Evolutionary conservation across 1,140 invertebrate species (phyloP), one percentile per base, ranked within the genome.

Genomic region (Carcinoscorpius rotundicauda): DNA sequence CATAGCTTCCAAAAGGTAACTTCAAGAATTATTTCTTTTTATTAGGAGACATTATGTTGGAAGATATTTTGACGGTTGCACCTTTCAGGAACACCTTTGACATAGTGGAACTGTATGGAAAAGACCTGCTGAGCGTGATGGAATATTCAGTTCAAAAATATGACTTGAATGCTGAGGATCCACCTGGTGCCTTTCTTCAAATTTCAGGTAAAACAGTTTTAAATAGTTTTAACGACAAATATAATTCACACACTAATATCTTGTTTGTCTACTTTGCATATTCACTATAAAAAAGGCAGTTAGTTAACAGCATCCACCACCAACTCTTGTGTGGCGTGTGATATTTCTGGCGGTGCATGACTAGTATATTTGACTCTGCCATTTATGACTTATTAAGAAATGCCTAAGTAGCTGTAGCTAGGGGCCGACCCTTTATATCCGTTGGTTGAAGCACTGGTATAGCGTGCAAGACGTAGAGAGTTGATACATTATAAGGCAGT

Each of bases 61-160:
- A 82, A 56, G 84, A 85, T 64, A 71, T 89, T 2, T 71, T 86
- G 3, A 82, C 82, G 65, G 80, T 83, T 9, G 76, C 83, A 29
- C 88, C 88, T 3, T 90, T 89, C 67, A 82, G 84, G 69, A 88
- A 88, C 73, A 81, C 77, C 8, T 78, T 88, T 51, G 83, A 86
- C 65, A 77, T 84, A 3, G 80, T 86, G 55, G 83, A 85, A 65
- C 68, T 89, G 52, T 77, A 76, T 4, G 88, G 87, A 1, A 72
- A 78, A 52, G 77, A 84, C 64, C 71, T 90, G 4, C 70, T 80
- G 64, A 75, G 83, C 65, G 82, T 82, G 51, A 76, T 87, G 29
- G 84, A 87, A 72, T 81, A 81, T 70, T 80, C 81, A 0, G 82
- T 84, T 2, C 69, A 73, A 10, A 73, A 78, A 6, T 78, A 83